A percentile compares a stretch with the other conserved stretches of the same genome.
Conservation (phyloP, 1,140 invertebrate species). For the Drosophila navojoa region DNA sequence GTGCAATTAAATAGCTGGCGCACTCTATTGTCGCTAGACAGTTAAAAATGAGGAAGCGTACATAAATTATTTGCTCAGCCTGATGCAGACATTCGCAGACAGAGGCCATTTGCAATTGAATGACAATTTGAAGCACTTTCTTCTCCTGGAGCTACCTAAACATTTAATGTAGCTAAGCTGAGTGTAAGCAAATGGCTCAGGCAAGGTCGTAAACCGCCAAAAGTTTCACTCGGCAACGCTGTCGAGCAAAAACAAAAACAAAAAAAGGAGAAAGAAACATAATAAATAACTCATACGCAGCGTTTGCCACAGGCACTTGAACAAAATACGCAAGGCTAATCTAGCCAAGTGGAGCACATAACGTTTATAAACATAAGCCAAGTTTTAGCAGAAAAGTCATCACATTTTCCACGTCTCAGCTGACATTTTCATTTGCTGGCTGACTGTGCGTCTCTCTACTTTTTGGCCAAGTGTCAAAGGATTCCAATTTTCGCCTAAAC, state of each 20-base stretch:
- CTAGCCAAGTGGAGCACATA: slow-evolving; percentile 55
- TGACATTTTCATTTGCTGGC: slow-evolving; percentile 4
- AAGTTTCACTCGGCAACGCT: neutral
- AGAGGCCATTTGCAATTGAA: no score
- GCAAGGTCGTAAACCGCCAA: neutral
- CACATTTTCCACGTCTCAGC: slow-evolving; percentile 3
- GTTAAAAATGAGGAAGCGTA: no score
- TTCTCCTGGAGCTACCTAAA: no score
- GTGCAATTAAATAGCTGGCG: neutral
- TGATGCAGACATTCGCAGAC: no score
- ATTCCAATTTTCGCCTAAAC: neutral
- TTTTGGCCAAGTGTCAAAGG: slow-evolving; percentile 4
- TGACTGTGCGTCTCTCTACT: neutral
- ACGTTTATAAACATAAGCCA: slow-evolving; percentile 52
- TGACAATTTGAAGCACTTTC: no score
- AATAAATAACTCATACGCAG: slow-evolving; percentile 70
- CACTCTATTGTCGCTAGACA: no score
- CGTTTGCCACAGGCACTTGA: slow-evolving; percentile 46
- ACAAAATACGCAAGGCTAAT: slow-evolving; percentile 48
- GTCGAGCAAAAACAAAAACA: neutral
- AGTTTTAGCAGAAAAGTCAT: slow-evolving; percentile 16
- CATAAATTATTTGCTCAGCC: no score
- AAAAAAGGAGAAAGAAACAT: neutral
- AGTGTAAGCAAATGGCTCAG: no score
- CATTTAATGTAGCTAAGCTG: neutral